Evolutionary conservation across 2,888 invertebrate genomes (phyloP), one percentile per base, ranked within the genome.

Genomic region (Orchesella flavescens): DNA sequence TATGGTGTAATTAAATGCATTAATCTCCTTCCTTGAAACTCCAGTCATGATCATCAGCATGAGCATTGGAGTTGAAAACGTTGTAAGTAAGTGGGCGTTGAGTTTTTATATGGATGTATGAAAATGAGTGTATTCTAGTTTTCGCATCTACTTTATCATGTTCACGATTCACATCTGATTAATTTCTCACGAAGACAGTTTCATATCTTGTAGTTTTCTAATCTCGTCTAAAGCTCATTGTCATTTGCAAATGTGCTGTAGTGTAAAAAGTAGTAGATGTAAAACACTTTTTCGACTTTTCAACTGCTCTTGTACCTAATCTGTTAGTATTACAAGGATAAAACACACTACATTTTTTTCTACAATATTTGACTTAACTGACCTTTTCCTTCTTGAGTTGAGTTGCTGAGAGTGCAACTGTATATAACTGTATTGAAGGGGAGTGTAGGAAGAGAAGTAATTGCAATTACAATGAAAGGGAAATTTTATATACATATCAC

Each of bases 1-100:
- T 34, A 74, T 74, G 53, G 24, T 63, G 63, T 74, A 74, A 74
- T 74, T 74, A 74, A 74, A 46, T 59, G 34, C 53, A 74, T 65
- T 74, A 57, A 61, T 73, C 74, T 65, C 72, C 10, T 19, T 21
- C 17, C 10, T 49, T 21, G 15, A 61, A 17, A 49, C 17, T 53
- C 66, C 44, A 66, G 44, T 10, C 43, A 66, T 43, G 17, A 12
- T 21, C 49, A 66, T 69, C 49, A 69, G 34, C 53, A 59, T 21
- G 23, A 59, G 34, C 53, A 59, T 21, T 2, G 17, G 53, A 44
- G 46, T 66, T 23, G 34, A 63, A 24, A 63, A 43, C 17, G 13
- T 44, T 24, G 19, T 44, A 66, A 63, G 19, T 44, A 66, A 63
- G 34, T 63, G 43, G 23, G 63, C 24, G n/a, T 24, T 57, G n/a